A percentile compares a stretch with the other conserved stretches of the same genome.
Conservation (phyloP, 2,888 invertebrate genomes). For the Onchidella celtica region DNA sequence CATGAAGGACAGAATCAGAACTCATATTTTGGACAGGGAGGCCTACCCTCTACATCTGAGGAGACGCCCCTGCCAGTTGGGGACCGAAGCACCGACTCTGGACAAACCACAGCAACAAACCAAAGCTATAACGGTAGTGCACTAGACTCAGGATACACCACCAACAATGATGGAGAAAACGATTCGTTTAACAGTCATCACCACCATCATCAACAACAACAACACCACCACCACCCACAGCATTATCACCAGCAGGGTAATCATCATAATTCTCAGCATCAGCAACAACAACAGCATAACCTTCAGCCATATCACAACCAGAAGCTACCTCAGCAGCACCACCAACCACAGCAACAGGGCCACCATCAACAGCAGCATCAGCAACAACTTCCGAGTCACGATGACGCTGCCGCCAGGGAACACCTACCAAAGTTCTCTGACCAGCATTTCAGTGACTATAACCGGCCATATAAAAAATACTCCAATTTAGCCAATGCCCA, state of each 20-base stretch:
- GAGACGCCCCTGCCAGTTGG: slow-evolving; percentile 40
- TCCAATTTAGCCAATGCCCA: slow-evolving; percentile 31
- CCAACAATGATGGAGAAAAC: slow-evolving; percentile 68
- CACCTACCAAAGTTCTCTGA: not conserved
- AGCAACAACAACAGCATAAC: not conserved
- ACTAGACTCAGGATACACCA: slow-evolving; percentile 71
- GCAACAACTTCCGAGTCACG: not conserved
- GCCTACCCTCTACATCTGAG: not conserved
- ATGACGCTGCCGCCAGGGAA: not conserved
- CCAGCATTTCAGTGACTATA: not conserved
- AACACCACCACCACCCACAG: slow-evolving; percentile 1
- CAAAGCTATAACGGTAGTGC: slow-evolving; percentile 65
- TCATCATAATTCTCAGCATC: no score
- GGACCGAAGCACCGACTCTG: slow-evolving; percentile 63
- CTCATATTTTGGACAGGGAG: not conserved
- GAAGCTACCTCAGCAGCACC: not conserved
- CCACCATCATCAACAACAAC: slow-evolving; percentile 1
- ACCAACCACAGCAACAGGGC: not conserved
- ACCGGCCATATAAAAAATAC: not conserved
- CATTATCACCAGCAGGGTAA: slow-evolving; percentile 25
- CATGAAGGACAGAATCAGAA: not conserved
- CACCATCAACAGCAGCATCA: slow-evolving; percentile 2
- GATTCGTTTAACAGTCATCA: slow-evolving; percentile 53
- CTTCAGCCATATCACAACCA: not conserved
- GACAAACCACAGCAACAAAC: slow-evolving; percentile 65